phyloP scores from a whole-genome alignment of 2,113 vertebrate genomes.

The Erythrolamprus reginae region DNA sequence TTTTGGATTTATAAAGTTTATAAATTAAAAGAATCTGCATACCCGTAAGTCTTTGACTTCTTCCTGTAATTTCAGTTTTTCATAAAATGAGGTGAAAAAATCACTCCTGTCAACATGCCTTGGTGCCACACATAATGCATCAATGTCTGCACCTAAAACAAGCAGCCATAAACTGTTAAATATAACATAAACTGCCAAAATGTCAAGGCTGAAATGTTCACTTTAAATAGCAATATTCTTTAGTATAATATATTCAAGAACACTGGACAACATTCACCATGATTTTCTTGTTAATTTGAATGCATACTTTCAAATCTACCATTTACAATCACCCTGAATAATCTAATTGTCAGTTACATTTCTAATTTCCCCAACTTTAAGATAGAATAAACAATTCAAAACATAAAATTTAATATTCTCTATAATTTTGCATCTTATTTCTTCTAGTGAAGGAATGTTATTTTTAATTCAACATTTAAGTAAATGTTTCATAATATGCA shows the following conservation, averaged over 20 bases:
- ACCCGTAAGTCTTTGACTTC: constrained; percentile 88
- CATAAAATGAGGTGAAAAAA: constrained; percentile 89
- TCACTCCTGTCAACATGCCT: constrained; percentile 83
- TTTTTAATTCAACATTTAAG: not conserved
- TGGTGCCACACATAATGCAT: constrained; percentile 86
- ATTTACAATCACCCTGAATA: not conserved
- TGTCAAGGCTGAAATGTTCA: not conserved
- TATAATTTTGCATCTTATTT: not conserved
- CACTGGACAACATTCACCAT: not conserved
- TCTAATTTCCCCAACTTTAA: not conserved
- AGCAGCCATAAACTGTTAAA: constrained; percentile 23
- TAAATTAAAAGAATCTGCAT: constrained; percentile 32
- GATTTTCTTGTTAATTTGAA: not conserved
- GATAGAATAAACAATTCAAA: not conserved
- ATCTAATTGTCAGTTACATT: not conserved
- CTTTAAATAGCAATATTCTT: not conserved
- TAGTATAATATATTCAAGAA: not conserved
- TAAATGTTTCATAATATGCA: not conserved
- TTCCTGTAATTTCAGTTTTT: constrained; percentile 85
- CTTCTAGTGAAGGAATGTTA: not conserved
- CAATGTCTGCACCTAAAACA: constrained; percentile 85
- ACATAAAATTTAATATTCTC: not conserved
- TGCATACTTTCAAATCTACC: not conserved
- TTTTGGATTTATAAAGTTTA: not conserved
- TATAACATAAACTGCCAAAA: not conserved